These are phyloP conservation scores for Unio pictorum DNA, from an alignment of 2,888 invertebrate genomes.

Conservation along the genomic window DNA sequence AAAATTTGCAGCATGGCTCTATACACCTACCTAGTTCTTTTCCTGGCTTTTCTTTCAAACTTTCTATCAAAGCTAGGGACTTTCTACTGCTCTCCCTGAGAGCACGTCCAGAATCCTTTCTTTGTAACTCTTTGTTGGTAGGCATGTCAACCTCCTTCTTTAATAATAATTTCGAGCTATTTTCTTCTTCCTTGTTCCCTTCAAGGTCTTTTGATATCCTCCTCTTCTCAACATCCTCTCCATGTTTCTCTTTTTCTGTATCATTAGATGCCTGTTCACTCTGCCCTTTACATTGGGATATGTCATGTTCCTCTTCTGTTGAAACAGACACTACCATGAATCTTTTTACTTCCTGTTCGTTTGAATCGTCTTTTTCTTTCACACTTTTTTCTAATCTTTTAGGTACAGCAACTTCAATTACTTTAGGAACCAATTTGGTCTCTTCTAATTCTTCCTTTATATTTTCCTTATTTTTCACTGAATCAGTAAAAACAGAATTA, in stretches of 20 bases:
- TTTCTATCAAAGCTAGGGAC: no score
- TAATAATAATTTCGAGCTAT: neutral
- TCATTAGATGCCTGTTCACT: neutral
- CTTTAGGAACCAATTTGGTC: no score
- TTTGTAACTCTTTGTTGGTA: no score
- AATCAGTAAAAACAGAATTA: no score
- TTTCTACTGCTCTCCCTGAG: no score
- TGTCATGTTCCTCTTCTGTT: neutral
- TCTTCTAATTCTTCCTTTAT: constrained; percentile 5
- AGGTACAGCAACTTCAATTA: neutral
- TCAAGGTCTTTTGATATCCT: neutral
- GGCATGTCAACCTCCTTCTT: no score
- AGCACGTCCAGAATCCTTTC: no score
- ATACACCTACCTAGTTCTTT: no score
- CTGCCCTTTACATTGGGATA: neutral
- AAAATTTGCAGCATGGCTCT: no score
- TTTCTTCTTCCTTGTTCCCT: neutral
- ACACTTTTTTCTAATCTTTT: constrained; percentile 7
- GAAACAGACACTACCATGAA: neutral
- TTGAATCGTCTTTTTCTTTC: constrained; percentile 6
- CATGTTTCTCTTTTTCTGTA: neutral
- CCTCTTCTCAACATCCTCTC: neutral
- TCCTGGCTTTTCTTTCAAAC: no score
- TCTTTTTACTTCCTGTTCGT: constrained; percentile 15
- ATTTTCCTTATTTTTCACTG: constrained; percentile 1